Evolutionary conservation across 2,888 invertebrate genomes (phyloP), one percentile per base, ranked within the genome.

Genomic region (Drosophila sordidula): DNA sequence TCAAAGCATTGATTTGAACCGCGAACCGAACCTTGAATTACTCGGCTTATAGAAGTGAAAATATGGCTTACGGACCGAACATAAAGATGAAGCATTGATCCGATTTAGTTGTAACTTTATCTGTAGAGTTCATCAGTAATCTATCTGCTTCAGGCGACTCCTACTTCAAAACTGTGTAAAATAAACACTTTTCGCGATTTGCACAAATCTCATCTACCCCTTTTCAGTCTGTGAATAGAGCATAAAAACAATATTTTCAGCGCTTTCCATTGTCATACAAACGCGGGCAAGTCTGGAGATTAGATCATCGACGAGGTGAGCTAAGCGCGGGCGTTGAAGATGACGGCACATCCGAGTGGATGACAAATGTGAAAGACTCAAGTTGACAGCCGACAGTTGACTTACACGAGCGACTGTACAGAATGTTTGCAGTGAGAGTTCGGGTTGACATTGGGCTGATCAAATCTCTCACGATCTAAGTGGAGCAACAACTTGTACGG

Each of bases 221-320:
- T 34, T 1, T 12, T 12, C 25, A 49, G 6, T 26, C 9, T 5
- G 6, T 22, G 4, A 2, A n/a, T 32, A 22, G 41, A 32, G 41
- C n/a, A 6, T 41, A 16, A 32, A 12, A 41, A 44, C 44, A 59
- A 59, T 26, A 64, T 70, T 70, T 59, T 42, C 58, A 71, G 52
- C 54, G 67, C 67, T 63, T 76, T 75, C 63, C 59, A 50, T 36
- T 42, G 61, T 49, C 57, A 29, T 3, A 9, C 9, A 29, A 29
- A 29, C 3, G 9, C 29, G 29, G 9, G 9, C 29, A 76, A 62
- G 49, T 64, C 78, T 42, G 39, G 26, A 51, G 79, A 85, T 81
- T 85, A 81, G 76, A 81, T 81, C 81, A 81, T 81, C 70, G 32
- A 18, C 26, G 61, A 39, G 45, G 29, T 76, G 79, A 85, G 79